phyloP scores from a whole-genome alignment of 2,113 vertebrate species.

The Reinhardtius hippoglossoides region DNA sequence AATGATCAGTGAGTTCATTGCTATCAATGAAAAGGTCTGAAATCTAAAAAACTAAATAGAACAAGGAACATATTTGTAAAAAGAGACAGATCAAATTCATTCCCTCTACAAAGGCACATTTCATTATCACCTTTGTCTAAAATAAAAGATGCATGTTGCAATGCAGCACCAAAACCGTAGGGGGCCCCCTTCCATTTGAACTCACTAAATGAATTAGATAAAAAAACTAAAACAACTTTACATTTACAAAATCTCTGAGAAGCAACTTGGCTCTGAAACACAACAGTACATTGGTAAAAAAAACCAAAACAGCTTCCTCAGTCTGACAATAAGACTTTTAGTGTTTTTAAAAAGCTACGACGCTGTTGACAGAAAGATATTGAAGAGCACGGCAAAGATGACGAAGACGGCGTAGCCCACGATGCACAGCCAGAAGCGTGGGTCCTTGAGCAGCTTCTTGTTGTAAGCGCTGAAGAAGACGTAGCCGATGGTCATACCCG shows the following conservation, averaged over 20 bases:
- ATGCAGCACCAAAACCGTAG: constrained; percentile 35
- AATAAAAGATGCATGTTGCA: constrained; percentile 5
- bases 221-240: neutral
- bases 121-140: neutral
- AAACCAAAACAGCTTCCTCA: constrained; percentile 33
- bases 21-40: neutral
- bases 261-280: neutral
- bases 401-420: constrained; percentile 83
- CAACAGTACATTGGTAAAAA: too few relatives aligned
- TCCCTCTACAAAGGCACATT: constrained; percentile 1
- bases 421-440: constrained; percentile 90
- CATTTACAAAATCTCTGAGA: constrained; percentile 16
- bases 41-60: neutral
- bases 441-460: constrained; percentile 87
- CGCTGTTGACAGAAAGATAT: constrained; percentile 88
- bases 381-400: constrained; percentile 89
- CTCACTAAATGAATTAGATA: neutral
- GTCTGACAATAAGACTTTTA: neutral
- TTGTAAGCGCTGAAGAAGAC: constrained; percentile 91
- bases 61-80: neutral
- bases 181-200: neutral
- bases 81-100: neutral
- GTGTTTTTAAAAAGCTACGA: neutral
- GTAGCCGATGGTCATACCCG: constrained; percentile 93
- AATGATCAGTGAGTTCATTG: neutral